These are phyloP conservation scores for Cylas formicarius DNA, from an alignment of 1,140 invertebrate species.

Conservation along the genomic window DNA sequence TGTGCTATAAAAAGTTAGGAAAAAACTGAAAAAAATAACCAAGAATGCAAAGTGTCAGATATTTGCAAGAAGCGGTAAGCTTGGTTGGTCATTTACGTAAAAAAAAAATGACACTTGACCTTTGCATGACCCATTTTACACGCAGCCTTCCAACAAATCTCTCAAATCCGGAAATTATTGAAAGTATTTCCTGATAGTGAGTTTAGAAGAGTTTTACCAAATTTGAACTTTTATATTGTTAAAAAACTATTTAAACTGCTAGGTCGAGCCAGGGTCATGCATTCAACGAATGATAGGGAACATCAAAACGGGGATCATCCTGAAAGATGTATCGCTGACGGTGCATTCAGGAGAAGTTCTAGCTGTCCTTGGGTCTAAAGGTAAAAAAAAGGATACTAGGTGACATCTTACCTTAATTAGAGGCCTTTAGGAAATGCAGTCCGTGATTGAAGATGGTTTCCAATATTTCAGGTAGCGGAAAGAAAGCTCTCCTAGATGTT, in stretches of 20 bases:
- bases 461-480: slow-evolving; percentile 69
- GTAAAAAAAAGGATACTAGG: slow-evolving; percentile 39
- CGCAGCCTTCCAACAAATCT: too few species aligned
- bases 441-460: slow-evolving; percentile 3
- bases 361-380: slow-evolving; percentile 87
- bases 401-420: neutral
- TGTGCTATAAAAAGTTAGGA: too few species aligned
- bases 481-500: slow-evolving; percentile 82
- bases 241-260: slow-evolving; percentile 15
- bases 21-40: too few species aligned
- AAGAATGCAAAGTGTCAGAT: too few species aligned
- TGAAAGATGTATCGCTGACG: slow-evolving; percentile 85
- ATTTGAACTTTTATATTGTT: slow-evolving; percentile 5
- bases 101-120: too few species aligned
- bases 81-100: too few species aligned
- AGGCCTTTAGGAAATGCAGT: neutral
- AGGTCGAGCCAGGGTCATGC: slow-evolving; percentile 75
- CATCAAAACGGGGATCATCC: slow-evolving; percentile 72
- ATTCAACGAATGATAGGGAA: slow-evolving; percentile 69
- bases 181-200: neutral
- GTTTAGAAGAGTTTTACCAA: neutral
- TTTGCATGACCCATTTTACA: too few species aligned
- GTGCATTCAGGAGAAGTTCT: slow-evolving; percentile 87
- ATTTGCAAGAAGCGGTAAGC: too few species aligned
- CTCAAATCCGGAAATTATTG: neutral